phyloP scores from a whole-genome alignment of 2,113 vertebrate genomes.

The Agapornis roseicollis region DNA sequence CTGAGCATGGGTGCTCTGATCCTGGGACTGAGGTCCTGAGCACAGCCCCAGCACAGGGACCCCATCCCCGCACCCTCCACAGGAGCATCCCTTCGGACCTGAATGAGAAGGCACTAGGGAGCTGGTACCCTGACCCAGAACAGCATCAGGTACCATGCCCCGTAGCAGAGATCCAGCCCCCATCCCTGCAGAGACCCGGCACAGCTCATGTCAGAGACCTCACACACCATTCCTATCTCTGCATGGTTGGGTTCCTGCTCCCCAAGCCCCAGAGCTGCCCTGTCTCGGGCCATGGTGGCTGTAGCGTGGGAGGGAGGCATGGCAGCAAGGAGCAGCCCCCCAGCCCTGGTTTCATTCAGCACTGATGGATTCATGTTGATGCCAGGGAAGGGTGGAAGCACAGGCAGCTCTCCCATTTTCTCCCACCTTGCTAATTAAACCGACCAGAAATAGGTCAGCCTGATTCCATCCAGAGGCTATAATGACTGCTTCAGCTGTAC shows the following conservation, averaged over 20 bases:
- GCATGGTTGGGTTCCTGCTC: accelerated
- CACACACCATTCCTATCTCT: accelerated
- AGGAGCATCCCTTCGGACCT: background rate
- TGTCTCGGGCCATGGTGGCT: accelerated
- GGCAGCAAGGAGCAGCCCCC: background rate
- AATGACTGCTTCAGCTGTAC: background rate
- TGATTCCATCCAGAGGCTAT: background rate
- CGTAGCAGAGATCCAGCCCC: background rate
- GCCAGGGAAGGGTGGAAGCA: background rate
- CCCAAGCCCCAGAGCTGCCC: background rate
- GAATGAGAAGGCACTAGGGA: background rate
- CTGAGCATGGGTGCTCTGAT: no score
- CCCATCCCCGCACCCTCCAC: background rate
- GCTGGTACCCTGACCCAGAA: background rate
- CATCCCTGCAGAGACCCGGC: background rate
- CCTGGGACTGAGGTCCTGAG: background rate
- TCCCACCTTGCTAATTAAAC: constrained; percentile 38
- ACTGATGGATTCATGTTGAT: background rate
- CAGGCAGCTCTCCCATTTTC: background rate
- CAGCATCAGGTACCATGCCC: background rate
- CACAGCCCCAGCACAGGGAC: background rate
- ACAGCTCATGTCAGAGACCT: background rate
- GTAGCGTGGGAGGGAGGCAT: background rate
- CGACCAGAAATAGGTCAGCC: background rate
- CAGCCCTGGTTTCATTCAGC: background rate